Percentiles rank a stretch among this genome's conserved stretches.
These are phyloP conservation scores for Trichopoda pennipes DNA, from an alignment of 2,888 invertebrate species.

Conservation along the genomic window DNA sequence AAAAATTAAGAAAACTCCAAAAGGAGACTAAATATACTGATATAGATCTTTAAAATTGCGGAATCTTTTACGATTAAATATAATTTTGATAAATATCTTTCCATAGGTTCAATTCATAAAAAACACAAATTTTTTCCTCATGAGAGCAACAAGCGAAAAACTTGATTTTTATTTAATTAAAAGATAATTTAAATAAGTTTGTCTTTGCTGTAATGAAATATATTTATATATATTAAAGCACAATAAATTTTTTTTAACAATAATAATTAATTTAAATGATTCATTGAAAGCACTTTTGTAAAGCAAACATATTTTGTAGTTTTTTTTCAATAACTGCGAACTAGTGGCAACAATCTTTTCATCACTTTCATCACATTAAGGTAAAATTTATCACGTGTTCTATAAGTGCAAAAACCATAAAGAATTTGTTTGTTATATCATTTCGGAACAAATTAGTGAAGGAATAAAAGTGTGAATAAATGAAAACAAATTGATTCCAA, in stretches of 20 bases:
- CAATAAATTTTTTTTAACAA: neutral
- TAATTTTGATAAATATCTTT: neutral
- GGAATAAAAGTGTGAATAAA: too few species aligned
- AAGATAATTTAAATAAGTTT: neutral
- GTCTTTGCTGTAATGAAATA: neutral
- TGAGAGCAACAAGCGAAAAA: too few species aligned
- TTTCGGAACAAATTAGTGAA: too few species aligned
- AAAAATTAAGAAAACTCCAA: too few species aligned
- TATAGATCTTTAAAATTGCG: too few species aligned
- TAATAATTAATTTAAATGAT: neutral
- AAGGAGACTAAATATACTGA: too few species aligned
- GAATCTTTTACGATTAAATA: too few species aligned
- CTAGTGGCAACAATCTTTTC: neutral
- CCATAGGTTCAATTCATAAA: neutral
- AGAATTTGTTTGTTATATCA: too few species aligned
- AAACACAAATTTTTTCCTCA: too few species aligned
- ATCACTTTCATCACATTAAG: neutral
- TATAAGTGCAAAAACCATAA: too few species aligned
- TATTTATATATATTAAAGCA: neutral
- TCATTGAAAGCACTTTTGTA: neutral
- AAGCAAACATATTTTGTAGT: neutral
- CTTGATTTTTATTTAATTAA: too few species aligned
- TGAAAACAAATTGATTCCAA: too few species aligned
- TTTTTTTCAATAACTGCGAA: neutral
- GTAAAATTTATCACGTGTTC: neutral